phyloP scores from a whole-genome alignment of 2,797 vertebrate genomes.

The Fistularia commersonii region DNA sequence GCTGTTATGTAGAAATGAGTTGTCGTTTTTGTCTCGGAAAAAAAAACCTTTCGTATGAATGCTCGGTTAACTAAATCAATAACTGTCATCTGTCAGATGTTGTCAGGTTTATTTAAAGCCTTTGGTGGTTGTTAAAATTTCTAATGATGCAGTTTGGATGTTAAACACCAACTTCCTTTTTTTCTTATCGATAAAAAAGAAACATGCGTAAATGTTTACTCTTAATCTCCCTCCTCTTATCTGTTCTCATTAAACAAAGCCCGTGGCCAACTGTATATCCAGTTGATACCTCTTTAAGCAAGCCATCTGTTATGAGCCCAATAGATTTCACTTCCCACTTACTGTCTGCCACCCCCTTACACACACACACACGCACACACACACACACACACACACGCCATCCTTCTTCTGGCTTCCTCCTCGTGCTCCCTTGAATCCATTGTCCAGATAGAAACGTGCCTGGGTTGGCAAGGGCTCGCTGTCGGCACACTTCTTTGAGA shows the following conservation, averaged over 20 bases:
- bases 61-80: not conserved
- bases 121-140: constrained; percentile 8
- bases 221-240: constrained; percentile 4
- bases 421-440: constrained; percentile 62
- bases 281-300: constrained; percentile 31
- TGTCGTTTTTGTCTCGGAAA: constrained; percentile 11
- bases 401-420: constrained; percentile 22
- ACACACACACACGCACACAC: not conserved
- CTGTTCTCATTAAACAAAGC: constrained; percentile 9
- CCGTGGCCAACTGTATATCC: too few species aligned
- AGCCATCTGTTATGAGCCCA: constrained; percentile 43
- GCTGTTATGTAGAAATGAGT: constrained; percentile 9
- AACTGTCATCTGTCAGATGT: constrained; percentile 23
- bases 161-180: not conserved
- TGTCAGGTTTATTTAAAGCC: too few species aligned
- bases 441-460: constrained; percentile 76
- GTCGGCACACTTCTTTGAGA: constrained; percentile 78
- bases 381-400: too few species aligned
- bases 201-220: constrained; percentile 7
- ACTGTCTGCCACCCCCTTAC: not conserved
- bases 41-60: constrained; percentile 28
- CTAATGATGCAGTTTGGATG: constrained; percentile 4
- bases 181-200: too few species aligned
- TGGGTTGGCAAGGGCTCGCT: constrained; percentile 69
- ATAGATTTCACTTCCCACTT: constrained; percentile 34